Evolutionary conservation across 2,888 invertebrate species (phyloP).

Genomic region (Miltochrista miniata): DNA sequence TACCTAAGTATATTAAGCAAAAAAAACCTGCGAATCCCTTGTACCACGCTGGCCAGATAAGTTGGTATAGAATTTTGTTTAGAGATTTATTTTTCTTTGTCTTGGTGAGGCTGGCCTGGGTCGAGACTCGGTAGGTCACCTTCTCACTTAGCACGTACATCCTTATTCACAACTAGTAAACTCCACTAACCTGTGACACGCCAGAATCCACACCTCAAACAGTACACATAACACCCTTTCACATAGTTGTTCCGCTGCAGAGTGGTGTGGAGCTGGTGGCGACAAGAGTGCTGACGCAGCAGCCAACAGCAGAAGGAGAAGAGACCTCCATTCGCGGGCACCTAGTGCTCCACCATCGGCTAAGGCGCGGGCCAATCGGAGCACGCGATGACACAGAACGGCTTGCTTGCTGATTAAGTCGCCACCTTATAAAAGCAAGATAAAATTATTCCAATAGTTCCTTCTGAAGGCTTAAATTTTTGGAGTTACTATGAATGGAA

Average conservation of each 20-base stretch:
- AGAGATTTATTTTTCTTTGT: no score
- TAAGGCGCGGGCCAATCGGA: slow-evolving; percentile 91
- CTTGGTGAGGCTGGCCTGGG: no score
- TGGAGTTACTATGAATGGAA: no score
- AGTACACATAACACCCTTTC: slow-evolving; percentile 96
- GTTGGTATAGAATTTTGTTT: no score
- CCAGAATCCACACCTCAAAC: slow-evolving; percentile 90
- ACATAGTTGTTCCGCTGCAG: slow-evolving; percentile 97
- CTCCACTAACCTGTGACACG: slow-evolving; percentile 75
- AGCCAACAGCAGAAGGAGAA: slow-evolving; percentile 91
- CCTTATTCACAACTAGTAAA: no score
- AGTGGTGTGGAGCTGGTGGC: slow-evolving; percentile 96
- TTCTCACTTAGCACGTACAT: no score
- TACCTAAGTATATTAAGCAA: no score
- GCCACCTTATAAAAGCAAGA: slow-evolving; percentile 82
- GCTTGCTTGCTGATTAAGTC: slow-evolving; percentile 97
- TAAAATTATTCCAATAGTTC: neutral
- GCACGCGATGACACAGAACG: slow-evolving; percentile 94
- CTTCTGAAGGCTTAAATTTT: no score
- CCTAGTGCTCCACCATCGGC: slow-evolving; percentile 84
- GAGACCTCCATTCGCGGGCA: slow-evolving; percentile 94
- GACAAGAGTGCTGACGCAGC: slow-evolving; percentile 95
- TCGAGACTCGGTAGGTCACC: no score
- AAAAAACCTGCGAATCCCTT: no score
- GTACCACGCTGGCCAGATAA: no score